phyloP scores from a whole-genome alignment of 2,888 invertebrate species.

The Adela reaumurella region DNA sequence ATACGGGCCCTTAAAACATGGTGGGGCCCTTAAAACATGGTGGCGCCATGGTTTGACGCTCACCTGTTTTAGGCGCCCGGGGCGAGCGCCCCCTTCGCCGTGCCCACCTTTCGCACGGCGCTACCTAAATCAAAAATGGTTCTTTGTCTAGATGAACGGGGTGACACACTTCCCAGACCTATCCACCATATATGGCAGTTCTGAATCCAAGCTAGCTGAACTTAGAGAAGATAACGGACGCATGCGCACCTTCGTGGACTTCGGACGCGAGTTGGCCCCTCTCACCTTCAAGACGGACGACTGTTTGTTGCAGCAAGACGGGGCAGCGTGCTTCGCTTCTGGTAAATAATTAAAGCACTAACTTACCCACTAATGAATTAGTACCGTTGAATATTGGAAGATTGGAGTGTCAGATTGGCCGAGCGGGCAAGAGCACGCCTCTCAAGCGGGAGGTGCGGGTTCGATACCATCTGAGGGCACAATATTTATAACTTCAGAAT shows the following conservation, averaged over 20 bases:
- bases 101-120: not conserved
- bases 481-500: too few species aligned
- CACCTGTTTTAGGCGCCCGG: too few species aligned
- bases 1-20: too few species aligned
- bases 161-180: conserved; percentile 71
- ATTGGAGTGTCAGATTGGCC: too few species aligned
- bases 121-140: not conserved
- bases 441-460: too few species aligned
- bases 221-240: conserved; percentile 62
- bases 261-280: conserved; percentile 64
- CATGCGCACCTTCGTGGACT: conserved; percentile 62
- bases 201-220: conserved; percentile 47
- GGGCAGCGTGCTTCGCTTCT: conserved; percentile 66
- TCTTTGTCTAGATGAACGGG: conserved; percentile 79
- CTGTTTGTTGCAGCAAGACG: conserved; percentile 58
- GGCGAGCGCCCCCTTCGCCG: not conserved
- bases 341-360: conserved; percentile 32
- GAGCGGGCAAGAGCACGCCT: too few species aligned
- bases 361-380: too few species aligned
- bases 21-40: too few species aligned
- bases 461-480: too few species aligned
- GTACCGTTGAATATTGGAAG: too few species aligned
- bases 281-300: conserved; percentile 58
- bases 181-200: conserved; percentile 72
- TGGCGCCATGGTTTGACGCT: too few species aligned